phyloP scores from a whole-genome alignment of 2,888 invertebrate genomes.

The Polydrusus tereticollis region DNA sequence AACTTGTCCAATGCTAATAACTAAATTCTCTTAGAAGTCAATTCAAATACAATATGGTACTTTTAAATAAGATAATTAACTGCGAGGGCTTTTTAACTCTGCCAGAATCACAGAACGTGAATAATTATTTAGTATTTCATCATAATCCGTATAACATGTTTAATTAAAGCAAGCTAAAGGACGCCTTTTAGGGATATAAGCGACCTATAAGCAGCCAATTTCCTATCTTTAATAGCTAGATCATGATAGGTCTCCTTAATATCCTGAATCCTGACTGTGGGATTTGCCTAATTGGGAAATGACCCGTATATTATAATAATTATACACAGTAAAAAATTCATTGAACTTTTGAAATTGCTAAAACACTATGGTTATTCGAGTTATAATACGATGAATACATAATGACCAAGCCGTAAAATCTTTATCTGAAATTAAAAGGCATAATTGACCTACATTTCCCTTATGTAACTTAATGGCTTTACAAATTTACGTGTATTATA shows the following conservation, averaged over 20 bases:
- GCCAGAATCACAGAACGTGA: too few species aligned
- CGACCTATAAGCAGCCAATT: background rate
- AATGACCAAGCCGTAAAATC: background rate
- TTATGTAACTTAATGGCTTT: slow-evolving; percentile 12
- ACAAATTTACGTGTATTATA: slow-evolving; percentile 2
- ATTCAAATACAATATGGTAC: too few species aligned
- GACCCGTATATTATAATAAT: slow-evolving; percentile 1
- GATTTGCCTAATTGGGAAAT: slow-evolving; percentile 14
- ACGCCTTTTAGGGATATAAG: background rate
- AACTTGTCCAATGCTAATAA: too few species aligned
- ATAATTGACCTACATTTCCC: background rate
- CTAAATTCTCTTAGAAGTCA: too few species aligned
- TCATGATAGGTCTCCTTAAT: slow-evolving; percentile 14
- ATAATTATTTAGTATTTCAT: too few species aligned
- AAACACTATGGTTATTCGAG: too few species aligned
- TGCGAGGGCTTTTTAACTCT: too few species aligned
- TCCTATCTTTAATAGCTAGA: background rate
- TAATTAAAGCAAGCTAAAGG: background rate
- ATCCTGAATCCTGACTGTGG: slow-evolving; percentile 17
- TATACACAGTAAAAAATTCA: background rate
- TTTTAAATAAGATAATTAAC: too few species aligned
- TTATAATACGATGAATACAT: too few species aligned
- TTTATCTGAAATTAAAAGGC: background rate
- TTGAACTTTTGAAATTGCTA: background rate
- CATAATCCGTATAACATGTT: too few species aligned